A percentile compares a stretch with the other conserved stretches of the same genome.
Evolutionary conservation across 2,888 invertebrate species (phyloP).

Genomic region (Apotomis turbidana): DNA sequence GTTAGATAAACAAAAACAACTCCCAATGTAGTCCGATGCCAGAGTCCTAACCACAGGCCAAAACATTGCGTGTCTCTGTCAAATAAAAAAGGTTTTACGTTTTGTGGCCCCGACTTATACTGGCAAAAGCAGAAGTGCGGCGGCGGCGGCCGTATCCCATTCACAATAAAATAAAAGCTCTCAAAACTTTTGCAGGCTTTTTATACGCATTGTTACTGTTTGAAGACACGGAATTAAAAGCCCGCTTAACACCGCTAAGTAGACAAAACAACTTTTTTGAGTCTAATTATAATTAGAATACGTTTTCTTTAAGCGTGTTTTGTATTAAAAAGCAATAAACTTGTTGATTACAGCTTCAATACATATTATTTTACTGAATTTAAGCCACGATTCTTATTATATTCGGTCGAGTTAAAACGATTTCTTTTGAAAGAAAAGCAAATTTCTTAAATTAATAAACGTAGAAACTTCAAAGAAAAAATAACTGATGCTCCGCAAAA

Average conservation of each 20-base stretch:
- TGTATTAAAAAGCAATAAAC: background rate
- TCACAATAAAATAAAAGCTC: slow-evolving; percentile 63
- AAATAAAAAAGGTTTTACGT: slow-evolving; percentile 69
- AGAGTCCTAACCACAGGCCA: slow-evolving; percentile 42
- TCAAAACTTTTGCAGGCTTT: slow-evolving; percentile 61
- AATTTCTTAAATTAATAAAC: slow-evolving; percentile 25
- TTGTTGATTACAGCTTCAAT: no score
- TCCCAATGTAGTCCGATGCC: slow-evolving; percentile 4
- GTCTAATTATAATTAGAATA: slow-evolving; percentile 18
- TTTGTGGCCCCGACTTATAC: slow-evolving; percentile 66
- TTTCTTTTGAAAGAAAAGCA: slow-evolving; percentile 22
- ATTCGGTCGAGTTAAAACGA: slow-evolving; percentile 3
- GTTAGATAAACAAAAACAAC: slow-evolving; percentile 16
- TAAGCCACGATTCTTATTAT: no score
- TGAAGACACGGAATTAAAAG: slow-evolving; percentile 49
- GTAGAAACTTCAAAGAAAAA: slow-evolving; percentile 31
- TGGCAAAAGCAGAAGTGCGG: slow-evolving; percentile 61
- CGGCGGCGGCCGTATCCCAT: slow-evolving; percentile 58
- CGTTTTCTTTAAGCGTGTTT: background rate
- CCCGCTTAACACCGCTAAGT: slow-evolving; percentile 46
- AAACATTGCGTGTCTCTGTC: slow-evolving; percentile 58
- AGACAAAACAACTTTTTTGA: slow-evolving; percentile 21
- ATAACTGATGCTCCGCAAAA: slow-evolving; percentile 13
- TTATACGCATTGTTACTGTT: slow-evolving; percentile 63
- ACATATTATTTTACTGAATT: no score